phyloP scores from a whole-genome alignment of 2,888 invertebrate species.

The Pachycephus smyrnensis region DNA sequence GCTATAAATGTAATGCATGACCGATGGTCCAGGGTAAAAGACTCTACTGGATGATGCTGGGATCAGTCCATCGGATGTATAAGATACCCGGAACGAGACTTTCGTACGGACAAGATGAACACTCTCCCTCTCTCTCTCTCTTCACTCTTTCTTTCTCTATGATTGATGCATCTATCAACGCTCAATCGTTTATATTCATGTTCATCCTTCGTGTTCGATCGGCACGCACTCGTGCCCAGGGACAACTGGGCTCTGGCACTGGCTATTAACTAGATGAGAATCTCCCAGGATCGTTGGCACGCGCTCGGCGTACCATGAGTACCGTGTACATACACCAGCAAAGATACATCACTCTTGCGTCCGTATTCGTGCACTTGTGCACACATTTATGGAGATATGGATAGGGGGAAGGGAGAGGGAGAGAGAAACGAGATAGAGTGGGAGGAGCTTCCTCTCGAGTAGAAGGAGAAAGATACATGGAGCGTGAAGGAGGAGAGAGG shows the following conservation, averaged over 20 bases:
- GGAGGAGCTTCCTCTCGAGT: not conserved
- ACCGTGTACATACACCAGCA: not conserved
- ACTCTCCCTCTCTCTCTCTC: not conserved
- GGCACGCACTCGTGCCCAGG: not conserved
- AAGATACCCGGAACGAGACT: not conserved
- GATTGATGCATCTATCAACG: not conserved
- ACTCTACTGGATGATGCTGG: not conserved
- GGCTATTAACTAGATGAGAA: not conserved
- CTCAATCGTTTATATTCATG: not conserved
- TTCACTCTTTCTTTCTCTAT: not conserved
- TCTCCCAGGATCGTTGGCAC: not conserved
- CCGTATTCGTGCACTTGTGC: not conserved
- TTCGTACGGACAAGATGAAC: not conserved
- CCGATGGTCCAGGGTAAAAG: not conserved
- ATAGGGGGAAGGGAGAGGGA: not conserved
- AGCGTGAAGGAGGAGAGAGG: not conserved
- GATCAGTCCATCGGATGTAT: not conserved
- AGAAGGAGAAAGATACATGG: not conserved
- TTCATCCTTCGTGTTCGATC: not conserved
- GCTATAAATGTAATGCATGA: not conserved
- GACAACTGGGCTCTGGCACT: not conserved
- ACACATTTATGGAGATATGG: not conserved
- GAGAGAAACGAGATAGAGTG: too few species aligned
- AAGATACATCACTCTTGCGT: not conserved
- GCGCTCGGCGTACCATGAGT: not conserved